A percentile compares a stretch with the other conserved stretches of the same genome.
These are phyloP conservation scores for Psylliodes chrysocephalus DNA, from an alignment of 2,888 invertebrate species.

Conservation along the genomic window DNA sequence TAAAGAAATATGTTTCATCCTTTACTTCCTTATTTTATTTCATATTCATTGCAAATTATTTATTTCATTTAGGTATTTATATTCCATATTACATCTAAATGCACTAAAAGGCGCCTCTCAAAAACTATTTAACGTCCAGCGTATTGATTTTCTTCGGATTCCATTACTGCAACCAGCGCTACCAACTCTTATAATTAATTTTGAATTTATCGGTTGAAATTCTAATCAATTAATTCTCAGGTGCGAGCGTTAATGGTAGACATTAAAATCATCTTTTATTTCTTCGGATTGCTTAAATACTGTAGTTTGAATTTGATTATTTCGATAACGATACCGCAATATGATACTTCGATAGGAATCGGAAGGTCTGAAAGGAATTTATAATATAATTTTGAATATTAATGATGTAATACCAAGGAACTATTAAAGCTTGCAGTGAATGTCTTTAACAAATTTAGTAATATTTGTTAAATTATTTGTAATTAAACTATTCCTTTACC, in stretches of 20 bases:
- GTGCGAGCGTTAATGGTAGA: slow-evolving; percentile 17
- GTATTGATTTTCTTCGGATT: not conserved
- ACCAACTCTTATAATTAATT: slow-evolving; percentile 21
- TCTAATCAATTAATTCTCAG: slow-evolving; percentile 30
- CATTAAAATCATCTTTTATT: slow-evolving; percentile 24
- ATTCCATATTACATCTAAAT: too few relatives aligned
- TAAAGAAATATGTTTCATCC: too few relatives aligned
- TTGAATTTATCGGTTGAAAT: slow-evolving; percentile 30
- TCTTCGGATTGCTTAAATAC: slow-evolving; percentile 21
- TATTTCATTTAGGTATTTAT: too few relatives aligned
- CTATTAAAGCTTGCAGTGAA: too few relatives aligned
- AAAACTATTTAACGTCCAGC: not conserved
- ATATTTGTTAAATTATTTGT: too few relatives aligned
- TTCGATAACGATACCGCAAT: slow-evolving; percentile 17
- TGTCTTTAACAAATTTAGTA: too few relatives aligned
- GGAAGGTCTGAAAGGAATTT: slow-evolving; percentile 14
- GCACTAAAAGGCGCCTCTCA: not conserved
- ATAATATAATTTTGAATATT: slow-evolving; percentile 13
- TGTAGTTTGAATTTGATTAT: slow-evolving; percentile 18
- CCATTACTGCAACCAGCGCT: slow-evolving; percentile 4
- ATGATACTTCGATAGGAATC: slow-evolving; percentile 15
- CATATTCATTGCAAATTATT: too few relatives aligned
- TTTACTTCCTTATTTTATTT: too few relatives aligned
- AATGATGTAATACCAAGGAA: not conserved
- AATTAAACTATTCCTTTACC: too few relatives aligned